Conservation (phyloP, 2,113 vertebrate species). For the Himantopus leucocephalus region DNA sequence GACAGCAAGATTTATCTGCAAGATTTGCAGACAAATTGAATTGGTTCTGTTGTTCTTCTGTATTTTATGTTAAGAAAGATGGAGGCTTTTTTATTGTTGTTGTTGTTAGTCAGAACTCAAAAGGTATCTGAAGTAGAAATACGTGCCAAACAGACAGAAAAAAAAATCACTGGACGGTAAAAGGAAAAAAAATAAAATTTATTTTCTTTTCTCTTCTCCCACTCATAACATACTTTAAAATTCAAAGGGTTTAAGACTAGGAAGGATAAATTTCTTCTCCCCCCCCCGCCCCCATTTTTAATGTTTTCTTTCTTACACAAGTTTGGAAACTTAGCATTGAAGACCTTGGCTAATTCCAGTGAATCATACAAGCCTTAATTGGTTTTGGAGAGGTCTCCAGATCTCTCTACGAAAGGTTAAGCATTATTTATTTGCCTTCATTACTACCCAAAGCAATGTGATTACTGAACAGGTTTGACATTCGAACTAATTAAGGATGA, state of each 20-base stretch:
- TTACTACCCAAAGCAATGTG: not conserved
- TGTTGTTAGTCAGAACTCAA: not conserved
- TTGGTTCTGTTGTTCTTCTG: not conserved
- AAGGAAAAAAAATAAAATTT: not conserved
- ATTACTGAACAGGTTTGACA: constrained; percentile 29
- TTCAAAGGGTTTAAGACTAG: not conserved
- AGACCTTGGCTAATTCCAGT: not conserved
- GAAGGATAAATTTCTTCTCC: not conserved
- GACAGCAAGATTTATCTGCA: not conserved
- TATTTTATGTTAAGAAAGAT: not conserved
- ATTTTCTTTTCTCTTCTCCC: not conserved
- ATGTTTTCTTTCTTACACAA: not conserved
- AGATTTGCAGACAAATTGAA: not conserved
- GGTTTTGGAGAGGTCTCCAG: not conserved
- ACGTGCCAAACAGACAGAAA: not conserved
- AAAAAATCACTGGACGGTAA: not conserved
- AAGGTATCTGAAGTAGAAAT: not conserved
- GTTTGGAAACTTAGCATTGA: not conserved
- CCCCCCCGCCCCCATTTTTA: not conserved
- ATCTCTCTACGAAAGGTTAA: constrained; percentile 20
- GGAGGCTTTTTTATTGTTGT: not conserved
- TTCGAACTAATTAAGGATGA: constrained; percentile 3
- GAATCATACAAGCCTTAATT: not conserved
- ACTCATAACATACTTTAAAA: not conserved
- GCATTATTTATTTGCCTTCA: constrained; percentile 29